Conservation (phyloP, 2,888 invertebrate species). For the Ametastegia equiseti region DNA sequence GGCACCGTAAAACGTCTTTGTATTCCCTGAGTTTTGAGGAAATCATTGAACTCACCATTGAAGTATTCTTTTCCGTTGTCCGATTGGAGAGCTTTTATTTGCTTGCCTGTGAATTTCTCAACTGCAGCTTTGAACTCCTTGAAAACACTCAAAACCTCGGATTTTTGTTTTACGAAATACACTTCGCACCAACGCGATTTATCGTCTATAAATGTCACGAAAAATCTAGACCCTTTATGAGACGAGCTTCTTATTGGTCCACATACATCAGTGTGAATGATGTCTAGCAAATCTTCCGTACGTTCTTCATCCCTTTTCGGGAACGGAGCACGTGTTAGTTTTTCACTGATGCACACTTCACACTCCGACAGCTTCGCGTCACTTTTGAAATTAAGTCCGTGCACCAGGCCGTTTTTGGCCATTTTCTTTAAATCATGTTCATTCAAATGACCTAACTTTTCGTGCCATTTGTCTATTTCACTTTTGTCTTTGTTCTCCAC, state of each 20-base stretch:
- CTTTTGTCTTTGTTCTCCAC: background rate
- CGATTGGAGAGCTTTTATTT: constrained; percentile 53
- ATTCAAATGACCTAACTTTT: background rate
- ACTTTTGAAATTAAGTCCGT: background rate
- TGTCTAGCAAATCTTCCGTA: constrained; percentile 52
- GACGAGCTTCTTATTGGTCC: constrained; percentile 39
- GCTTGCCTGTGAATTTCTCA: constrained; percentile 50
- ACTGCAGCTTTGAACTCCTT: constrained; percentile 48
- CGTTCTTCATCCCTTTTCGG: constrained; percentile 43
- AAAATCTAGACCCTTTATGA: constrained; percentile 48
- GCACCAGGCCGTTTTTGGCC: background rate
- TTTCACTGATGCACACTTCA: constrained; percentile 49
- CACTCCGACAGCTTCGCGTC: constrained; percentile 37
- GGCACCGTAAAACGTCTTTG: constrained; percentile 56
- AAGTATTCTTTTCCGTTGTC: constrained; percentile 56
- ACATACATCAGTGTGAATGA: constrained; percentile 53
- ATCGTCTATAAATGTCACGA: constrained; percentile 55
- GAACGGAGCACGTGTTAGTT: constrained; percentile 49
- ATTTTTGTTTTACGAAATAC: constrained; percentile 51
- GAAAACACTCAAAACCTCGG: constrained; percentile 50
- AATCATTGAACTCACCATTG: constrained; percentile 53
- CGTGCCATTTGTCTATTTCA: background rate
- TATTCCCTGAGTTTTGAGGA: constrained; percentile 57
- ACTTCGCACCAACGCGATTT: constrained; percentile 52
- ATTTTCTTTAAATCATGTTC: background rate